Conservation (phyloP, 2,113 vertebrate species). For the Oophaga pumilio region DNA sequence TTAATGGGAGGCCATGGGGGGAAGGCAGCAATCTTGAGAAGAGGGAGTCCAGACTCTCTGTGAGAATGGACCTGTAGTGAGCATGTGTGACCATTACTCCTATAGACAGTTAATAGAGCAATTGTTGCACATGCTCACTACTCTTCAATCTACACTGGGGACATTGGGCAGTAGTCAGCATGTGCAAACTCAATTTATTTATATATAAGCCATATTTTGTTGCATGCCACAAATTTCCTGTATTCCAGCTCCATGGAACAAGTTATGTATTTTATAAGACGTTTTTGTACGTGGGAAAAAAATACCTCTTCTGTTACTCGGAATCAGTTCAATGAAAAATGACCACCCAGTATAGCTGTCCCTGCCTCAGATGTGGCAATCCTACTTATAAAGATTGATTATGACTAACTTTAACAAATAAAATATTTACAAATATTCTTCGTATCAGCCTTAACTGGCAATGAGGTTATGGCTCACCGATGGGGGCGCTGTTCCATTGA, state of each 20-base stretch:
- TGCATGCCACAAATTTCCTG: neutral
- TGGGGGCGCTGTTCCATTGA: neutral
- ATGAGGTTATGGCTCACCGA: neutral
- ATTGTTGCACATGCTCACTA: too few relatives aligned
- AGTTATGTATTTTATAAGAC: conserved; percentile 4
- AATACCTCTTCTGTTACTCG: conserved; percentile 14
- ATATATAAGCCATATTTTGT: neutral
- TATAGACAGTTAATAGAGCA: too few relatives aligned
- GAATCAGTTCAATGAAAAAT: conserved; percentile 24
- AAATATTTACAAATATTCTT: neutral
- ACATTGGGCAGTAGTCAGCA: too few relatives aligned
- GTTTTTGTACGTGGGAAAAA: conserved; percentile 2
- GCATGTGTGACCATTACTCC: too few relatives aligned
- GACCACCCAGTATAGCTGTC: neutral
- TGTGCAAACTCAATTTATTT: neutral
- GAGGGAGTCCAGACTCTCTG: too few relatives aligned
- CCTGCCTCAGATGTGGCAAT: neutral
- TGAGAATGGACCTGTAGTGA: too few relatives aligned
- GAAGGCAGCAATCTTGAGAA: too few relatives aligned
- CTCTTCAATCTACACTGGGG: too few relatives aligned
- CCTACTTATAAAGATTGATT: neutral
- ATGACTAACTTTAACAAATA: neutral
- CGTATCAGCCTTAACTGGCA: neutral
- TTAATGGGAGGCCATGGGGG: neutral
- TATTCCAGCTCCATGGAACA: neutral